These are phyloP conservation scores for Automeris io DNA, from an alignment of 2,888 invertebrate genomes.

Conservation along the genomic window DNA sequence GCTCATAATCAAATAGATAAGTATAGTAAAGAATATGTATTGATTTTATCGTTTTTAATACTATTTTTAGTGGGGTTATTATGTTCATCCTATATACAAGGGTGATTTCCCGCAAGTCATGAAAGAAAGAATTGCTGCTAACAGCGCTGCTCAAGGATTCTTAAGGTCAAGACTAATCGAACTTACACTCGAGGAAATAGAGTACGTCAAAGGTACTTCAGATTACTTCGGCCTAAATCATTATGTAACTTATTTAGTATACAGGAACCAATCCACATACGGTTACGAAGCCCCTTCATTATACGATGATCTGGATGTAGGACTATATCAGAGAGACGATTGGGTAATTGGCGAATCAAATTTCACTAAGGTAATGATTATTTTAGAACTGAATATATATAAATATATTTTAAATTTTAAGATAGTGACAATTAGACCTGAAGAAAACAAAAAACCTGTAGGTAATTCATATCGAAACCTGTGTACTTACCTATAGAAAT, in stretches of 20 bases:
- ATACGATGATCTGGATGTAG: constrained; percentile 23
- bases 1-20: background rate
- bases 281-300: constrained; percentile 24
- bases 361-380: constrained; percentile 18
- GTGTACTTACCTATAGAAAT: no score
- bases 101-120: constrained; percentile 79
- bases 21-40: background rate
- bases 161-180: constrained; percentile 50
- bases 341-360: constrained; percentile 24
- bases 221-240: constrained; percentile 76
- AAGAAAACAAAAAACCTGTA: no score
- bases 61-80: constrained; percentile 69
- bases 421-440: no score
- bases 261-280: constrained; percentile 29
- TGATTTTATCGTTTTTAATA: constrained; percentile 7
- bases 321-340: constrained; percentile 18
- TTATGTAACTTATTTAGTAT: constrained; percentile 67
- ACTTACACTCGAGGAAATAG: constrained; percentile 52
- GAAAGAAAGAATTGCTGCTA: constrained; percentile 66
- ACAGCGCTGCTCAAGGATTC: constrained; percentile 67
- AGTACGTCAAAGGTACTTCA: constrained; percentile 35
- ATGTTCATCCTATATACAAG: constrained; percentile 76
- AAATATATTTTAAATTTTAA: no score
- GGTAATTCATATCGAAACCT: no score
- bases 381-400: no score